Base-by-base conservation (phyloP, 1,140 invertebrate species). In the Drosophila lini region DNA sequence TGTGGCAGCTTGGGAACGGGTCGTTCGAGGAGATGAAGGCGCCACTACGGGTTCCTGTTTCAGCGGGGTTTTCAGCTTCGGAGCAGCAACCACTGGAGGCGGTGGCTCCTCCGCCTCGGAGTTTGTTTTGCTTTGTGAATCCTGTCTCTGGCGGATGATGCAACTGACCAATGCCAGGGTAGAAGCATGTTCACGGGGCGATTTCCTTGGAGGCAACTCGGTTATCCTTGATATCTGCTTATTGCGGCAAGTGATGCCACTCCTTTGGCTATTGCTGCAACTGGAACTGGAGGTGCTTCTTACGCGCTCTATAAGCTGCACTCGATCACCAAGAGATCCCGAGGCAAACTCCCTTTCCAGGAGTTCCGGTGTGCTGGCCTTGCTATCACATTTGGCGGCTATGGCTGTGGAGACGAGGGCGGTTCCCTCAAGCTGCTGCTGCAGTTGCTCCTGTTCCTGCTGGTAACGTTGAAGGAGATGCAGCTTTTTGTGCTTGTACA, bases 151-250 rank as follows among this genome's bases (percentile, higher is more conserved):
- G 10, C 94, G 93, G 11, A 95, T 92, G 31, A 96, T 89, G 53
- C 94, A 95, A 58, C 95, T 96, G 67, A 97, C 94, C 60, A 97
- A 96, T 0, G 96, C 97, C 38, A 97, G 90, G 0, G 97, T 97
- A 0, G 96, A 97, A 0, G 96, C 96, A 82, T 97, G 97, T 90
- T 97, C 97, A 32, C 97, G 93, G 0, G 97, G 97, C 4, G 96
- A 97, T 81, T 97, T 97, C n/a, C 96, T 93, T 0, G 96, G 96
- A 1, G 96, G 95, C 68, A 94, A 93, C 56, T 95, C 93, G 3
- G 59, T 89, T 59, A 57, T 92, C 70, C 70, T 91, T 64, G 40
- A 92, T 52, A 93, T 34, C 91, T 81, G 52, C 88, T 94, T 68
- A 84, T 88, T 81, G 5, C 75, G 74, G 28, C 80, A 88, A 32